These are phyloP conservation scores for Cladopsammia gracilis DNA, from an alignment of 64 coral and sea anemone genomes.

Conservation along the genomic window DNA sequence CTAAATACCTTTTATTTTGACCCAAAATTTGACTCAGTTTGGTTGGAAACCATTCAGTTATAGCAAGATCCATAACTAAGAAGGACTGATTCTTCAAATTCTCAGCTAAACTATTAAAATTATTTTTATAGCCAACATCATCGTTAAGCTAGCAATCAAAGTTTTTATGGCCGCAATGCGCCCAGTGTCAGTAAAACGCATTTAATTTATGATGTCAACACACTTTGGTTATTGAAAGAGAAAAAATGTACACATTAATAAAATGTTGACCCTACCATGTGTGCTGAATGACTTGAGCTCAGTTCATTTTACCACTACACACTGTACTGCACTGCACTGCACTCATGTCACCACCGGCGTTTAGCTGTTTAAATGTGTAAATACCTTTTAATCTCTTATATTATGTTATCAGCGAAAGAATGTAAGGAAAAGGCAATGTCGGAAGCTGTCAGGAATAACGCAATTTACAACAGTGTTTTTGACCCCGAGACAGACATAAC, in stretches of 20 bases:
- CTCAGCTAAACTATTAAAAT: too few relatives aligned
- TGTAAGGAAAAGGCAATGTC: slow-evolving; percentile 26
- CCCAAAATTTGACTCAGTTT: too few relatives aligned
- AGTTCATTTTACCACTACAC: too few relatives aligned
- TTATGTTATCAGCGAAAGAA: slow-evolving; percentile 34
- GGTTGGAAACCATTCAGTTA: too few relatives aligned
- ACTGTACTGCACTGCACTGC: not conserved
- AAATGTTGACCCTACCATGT: not conserved
- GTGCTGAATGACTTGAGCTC: not conserved
- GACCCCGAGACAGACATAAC: slow-evolving; percentile 5
- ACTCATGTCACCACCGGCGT: not conserved
- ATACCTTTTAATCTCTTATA: not conserved
- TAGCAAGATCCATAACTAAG: too few relatives aligned
- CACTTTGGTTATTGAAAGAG: not conserved
- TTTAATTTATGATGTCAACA: not conserved
- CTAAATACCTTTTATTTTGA: too few relatives aligned
- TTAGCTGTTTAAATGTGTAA: not conserved
- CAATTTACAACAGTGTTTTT: slow-evolving; percentile 5
- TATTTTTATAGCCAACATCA: too few relatives aligned
- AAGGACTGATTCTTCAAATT: too few relatives aligned
- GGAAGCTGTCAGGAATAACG: slow-evolving; percentile 36
- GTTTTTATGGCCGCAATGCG: too few relatives aligned
- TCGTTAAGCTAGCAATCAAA: too few relatives aligned
- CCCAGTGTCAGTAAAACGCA: too few relatives aligned
- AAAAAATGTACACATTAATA: not conserved